These are phyloP conservation scores for Pygmarrhopalites habei DNA, from an alignment of 1,140 invertebrate genomes.

Conservation along the genomic window DNA sequence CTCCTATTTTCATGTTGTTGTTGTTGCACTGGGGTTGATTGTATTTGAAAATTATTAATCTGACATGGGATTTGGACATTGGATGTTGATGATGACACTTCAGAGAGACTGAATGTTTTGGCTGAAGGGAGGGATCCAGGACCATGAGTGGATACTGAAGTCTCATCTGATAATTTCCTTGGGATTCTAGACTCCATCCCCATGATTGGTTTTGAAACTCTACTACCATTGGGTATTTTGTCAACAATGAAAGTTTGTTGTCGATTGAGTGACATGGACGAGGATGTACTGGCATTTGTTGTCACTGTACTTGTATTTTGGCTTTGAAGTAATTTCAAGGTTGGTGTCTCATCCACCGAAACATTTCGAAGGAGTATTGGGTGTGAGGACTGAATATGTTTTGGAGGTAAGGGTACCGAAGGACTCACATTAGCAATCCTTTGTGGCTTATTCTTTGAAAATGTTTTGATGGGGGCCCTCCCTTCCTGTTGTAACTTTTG, in stretches of 20 bases:
- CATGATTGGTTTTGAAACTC: not conserved
- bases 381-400: slow-evolving; percentile 5
- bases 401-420: not conserved
- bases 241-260: slow-evolving; percentile 28
- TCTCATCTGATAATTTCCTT: slow-evolving; percentile 31
- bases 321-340: slow-evolving; percentile 1
- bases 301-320: not conserved
- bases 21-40: not conserved
- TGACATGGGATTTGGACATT: no score
- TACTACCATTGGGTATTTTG: slow-evolving; percentile 6
- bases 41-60: not conserved
- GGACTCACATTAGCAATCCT: slow-evolving; percentile 22
- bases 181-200: slow-evolving; percentile 25
- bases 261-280: not conserved
- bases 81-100: no score
- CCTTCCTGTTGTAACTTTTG: slow-evolving; percentile 35
- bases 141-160: not conserved
- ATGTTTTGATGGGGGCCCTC: slow-evolving; percentile 21
- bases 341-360: not conserved
- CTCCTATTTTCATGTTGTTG: not conserved
- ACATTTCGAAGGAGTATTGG: not conserved
- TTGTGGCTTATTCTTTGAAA: slow-evolving; percentile 18
- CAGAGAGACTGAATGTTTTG: no score
- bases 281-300: not conserved
- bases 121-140: not conserved